Evolutionary conservation across 2,888 invertebrate species (phyloP).

Genomic region (Alloplasta piceator): DNA sequence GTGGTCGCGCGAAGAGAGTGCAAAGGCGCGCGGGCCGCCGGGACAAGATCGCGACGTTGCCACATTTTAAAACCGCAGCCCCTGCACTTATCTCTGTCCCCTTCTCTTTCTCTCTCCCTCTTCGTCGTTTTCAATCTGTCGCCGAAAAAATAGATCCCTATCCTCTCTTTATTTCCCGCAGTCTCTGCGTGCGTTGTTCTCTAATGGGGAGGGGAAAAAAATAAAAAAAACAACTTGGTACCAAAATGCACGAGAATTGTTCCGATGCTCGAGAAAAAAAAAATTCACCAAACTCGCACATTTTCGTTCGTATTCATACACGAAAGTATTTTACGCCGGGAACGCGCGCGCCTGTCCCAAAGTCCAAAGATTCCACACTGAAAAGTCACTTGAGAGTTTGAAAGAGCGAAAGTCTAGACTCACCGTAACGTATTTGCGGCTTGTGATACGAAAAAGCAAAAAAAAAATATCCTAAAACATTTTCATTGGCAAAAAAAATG

Average conservation of each 20-base stretch:
- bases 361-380: constrained; percentile 45
- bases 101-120: constrained; percentile 10
- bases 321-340: constrained; percentile 26
- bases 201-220: not conserved
- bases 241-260: not conserved
- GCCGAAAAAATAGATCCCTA: constrained; percentile 62
- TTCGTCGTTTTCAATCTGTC: constrained; percentile 54
- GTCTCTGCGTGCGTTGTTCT: not conserved
- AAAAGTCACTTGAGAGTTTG: not conserved
- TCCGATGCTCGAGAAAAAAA: constrained; percentile 1
- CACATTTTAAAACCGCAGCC: constrained; percentile 51
- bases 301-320: not conserved
- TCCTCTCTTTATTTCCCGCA: not conserved
- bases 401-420: not conserved
- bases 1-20: constrained; percentile 70
- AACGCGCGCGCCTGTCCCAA: constrained; percentile 32
- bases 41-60: constrained; percentile 74
- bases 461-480: not conserved
- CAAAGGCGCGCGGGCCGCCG: constrained; percentile 63
- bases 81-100: constrained; percentile 40
- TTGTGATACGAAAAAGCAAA: too few relatives aligned
- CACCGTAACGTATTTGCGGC: not conserved
- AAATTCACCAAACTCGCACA: not conserved
- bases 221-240: not conserved
- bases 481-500: not conserved